These are phyloP conservation scores for Eupithecia abbreviata DNA, from an alignment of 2,888 invertebrate species.

Conservation along the genomic window DNA sequence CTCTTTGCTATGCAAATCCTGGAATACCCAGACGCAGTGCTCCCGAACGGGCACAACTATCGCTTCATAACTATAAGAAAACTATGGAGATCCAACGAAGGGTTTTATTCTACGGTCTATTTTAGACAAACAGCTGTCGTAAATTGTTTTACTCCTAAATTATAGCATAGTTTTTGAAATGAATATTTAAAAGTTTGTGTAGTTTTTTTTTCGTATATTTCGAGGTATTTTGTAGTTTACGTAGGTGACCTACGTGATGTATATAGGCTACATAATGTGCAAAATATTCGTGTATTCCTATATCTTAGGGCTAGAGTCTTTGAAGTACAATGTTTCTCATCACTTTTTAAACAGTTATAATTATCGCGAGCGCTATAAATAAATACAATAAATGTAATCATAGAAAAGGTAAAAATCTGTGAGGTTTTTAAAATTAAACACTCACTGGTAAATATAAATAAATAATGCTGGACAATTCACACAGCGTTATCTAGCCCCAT, in stretches of 20 bases:
- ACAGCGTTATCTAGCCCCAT: too few relatives aligned
- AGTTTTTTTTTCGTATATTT: not conserved
- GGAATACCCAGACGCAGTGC: conserved; percentile 23
- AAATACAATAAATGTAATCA: too few relatives aligned
- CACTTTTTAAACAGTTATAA: not conserved
- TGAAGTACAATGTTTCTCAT: not conserved
- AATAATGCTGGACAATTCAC: too few relatives aligned
- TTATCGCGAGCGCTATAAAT: too few relatives aligned
- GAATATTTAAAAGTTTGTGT: not conserved
- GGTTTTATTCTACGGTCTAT: not conserved
- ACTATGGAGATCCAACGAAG: conserved; percentile 14
- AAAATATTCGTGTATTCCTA: too few relatives aligned
- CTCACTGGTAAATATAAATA: too few relatives aligned
- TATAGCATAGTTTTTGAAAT: not conserved
- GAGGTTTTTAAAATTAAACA: too few relatives aligned
- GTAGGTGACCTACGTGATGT: too few relatives aligned
- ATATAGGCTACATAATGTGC: too few relatives aligned
- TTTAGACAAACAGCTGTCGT: not conserved
- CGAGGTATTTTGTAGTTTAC: not conserved
- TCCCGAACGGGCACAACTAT: conserved; percentile 20
- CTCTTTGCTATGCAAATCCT: conserved; percentile 27
- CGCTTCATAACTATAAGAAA: conserved; percentile 16
- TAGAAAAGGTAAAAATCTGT: too few relatives aligned
- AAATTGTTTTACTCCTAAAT: not conserved
- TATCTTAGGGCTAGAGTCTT: too few relatives aligned